Conservation (phyloP, 2,113 vertebrate genomes). For the Aythya baeri region DNA sequence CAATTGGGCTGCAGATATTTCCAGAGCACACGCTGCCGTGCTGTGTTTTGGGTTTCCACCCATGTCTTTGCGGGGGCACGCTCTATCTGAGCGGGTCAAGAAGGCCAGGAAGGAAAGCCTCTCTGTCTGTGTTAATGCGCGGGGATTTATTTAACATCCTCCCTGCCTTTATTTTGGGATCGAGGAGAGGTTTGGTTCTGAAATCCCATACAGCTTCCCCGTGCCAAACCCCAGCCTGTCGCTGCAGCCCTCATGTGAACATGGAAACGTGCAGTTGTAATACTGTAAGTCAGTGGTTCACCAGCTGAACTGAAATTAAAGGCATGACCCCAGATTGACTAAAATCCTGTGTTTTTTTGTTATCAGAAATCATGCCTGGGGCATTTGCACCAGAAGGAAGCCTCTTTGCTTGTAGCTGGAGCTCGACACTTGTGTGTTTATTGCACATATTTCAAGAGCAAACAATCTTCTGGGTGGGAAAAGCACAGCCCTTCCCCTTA, state of each 20-base stretch:
- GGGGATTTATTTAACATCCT: neutral
- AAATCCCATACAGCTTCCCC: neutral
- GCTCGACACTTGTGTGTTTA: neutral
- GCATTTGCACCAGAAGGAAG: neutral
- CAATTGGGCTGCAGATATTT: neutral
- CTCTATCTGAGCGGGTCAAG: neutral
- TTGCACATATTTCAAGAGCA: slow-evolving; percentile 4
- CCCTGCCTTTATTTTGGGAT: neutral
- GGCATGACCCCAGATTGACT: neutral
- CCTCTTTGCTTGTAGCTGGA: neutral
- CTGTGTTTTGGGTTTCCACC: neutral
- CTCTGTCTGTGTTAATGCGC: neutral
- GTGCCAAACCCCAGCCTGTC: neutral
- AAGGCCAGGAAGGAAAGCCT: neutral
- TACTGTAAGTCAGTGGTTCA: neutral
- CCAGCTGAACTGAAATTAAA: neutral
- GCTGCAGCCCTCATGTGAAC: neutral
- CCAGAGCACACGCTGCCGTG: neutral
- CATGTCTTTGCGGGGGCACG: fast-evolving
- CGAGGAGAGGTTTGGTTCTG: neutral
- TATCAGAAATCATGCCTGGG: neutral
- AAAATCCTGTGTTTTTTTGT: neutral
- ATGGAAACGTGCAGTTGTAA: neutral
- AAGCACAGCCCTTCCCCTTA: neutral
- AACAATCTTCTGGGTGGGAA: slow-evolving; percentile 39